Evolutionary conservation across 1,140 invertebrate genomes (phyloP), one percentile per base, ranked within the genome.

Genomic region (Physella acuta): DNA sequence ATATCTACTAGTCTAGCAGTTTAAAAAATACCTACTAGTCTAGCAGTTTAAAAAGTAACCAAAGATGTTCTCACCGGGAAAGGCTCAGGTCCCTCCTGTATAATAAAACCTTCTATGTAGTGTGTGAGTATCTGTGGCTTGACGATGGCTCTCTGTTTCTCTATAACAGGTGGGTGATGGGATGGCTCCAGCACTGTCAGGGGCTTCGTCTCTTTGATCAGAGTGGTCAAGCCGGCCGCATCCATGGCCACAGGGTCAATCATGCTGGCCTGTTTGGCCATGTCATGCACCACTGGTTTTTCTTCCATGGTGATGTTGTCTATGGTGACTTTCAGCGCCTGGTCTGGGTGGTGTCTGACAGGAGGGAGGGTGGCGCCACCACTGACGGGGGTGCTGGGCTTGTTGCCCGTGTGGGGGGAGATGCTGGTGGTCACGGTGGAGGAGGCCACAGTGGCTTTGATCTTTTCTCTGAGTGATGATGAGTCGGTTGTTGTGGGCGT

Each of bases 41-140:
- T n/a, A n/a, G n/a, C n/a, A n/a, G n/a, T n/a, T n/a, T n/a, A n/a
- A n/a, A n/a, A n/a, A n/a, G n/a, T n/a, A n/a, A n/a, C n/a, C n/a
- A n/a, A n/a, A n/a, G n/a, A n/a, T n/a, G n/a, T n/a, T n/a, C 92
- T 92, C 67, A 94, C 92, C 8, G 93, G 92, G 81, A 97, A 97
- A 0, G 94, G 94, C 73, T 85, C 82, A 71, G 78, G 81, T 44
- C 80, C 86, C 75, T 99, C 96, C 85, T 97, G 94, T 77, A 98
- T 98, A 2, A 98, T 92, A 84, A 95, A 97, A 26, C 95, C 95
- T 85, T 97, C 95, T 68, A 98, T 97, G 1, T 97, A 93, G 82
- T 98, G 96, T 0, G 95, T 98, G 14, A 98, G 86, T 2, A 98
- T 93, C 81, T 97, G 94, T 0, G 95, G 95, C 85, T 97, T 97